Evolutionary conservation across 1,140 invertebrate genomes (phyloP), one percentile per base, ranked within the genome.

Genomic region (Nomia melanderi): DNA sequence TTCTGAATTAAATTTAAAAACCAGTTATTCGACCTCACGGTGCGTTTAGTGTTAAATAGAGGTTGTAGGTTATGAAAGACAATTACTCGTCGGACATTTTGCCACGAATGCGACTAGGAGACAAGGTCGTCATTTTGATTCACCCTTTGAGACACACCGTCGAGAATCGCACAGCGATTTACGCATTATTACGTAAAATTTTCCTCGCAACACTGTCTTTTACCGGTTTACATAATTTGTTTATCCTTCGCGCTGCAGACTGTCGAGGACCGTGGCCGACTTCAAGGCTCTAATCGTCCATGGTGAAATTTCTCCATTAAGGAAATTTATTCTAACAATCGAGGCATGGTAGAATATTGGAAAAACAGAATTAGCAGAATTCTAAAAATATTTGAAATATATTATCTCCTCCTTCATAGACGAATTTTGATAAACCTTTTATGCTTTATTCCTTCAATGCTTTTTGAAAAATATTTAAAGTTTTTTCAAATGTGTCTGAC

Each of bases 141-240:
- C 33, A 71, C 41, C 17, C n/a, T n/a, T 4, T 11, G 20, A 57
- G 25, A 39, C 25, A 25, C 63, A 17, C 27, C 57, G 44, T 4
- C n/a, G 29, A 23, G 1, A 25, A n/a, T 1, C 36, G 27, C 9
- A 25, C 23, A 54, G 8, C 44, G 7, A 14, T 31, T 57, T 56
- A 12, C 36, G 59, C 76, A 78, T 78, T 73, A 57, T 73, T n/a
- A 78, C 76, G 23, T 20, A 20, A 12, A 73, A 78, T 78, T 73
- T 78, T 3, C 25, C 27, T 12, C 25, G 5, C 27, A 2, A 14
- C 31, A 23, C 20, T 36, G 23, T 36, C 9, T 0, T 20, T 29
- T 31, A 23, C 44, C 39, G 25, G 33, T 71, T 60, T 12, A 63
- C 41, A 60, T 62, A 62, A 62, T 63, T 71, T 63, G 5, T 41